Evolutionary conservation across 2,797 vertebrate species (phyloP).

Genomic region (Coregonus suidteri): DNA sequence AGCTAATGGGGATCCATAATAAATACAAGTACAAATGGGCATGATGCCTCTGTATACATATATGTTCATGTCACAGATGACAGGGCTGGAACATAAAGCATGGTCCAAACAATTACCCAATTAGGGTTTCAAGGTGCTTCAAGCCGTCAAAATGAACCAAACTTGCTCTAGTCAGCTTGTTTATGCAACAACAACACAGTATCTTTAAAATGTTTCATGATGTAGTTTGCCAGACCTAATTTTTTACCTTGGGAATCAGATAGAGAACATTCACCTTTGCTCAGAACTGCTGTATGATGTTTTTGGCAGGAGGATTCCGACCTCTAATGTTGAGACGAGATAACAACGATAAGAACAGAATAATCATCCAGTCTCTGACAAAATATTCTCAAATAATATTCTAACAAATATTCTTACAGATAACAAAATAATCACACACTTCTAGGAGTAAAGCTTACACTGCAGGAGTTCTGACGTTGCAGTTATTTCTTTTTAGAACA

Average conservation of each 20-base stretch:
- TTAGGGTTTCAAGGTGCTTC: no score
- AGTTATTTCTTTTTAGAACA: constrained; percentile 13
- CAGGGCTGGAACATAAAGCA: no score
- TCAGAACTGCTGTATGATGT: neutral
- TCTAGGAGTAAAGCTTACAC: neutral
- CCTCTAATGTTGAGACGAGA: neutral
- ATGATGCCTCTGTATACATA: no score
- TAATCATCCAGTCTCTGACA: neutral
- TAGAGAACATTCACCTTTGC: neutral
- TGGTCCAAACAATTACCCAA: no score
- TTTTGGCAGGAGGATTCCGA: neutral
- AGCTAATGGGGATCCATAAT: no score
- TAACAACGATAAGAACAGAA: neutral
- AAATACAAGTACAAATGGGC: no score
- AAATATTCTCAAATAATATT: neutral
- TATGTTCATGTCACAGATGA: no score
- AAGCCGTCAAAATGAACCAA: no score
- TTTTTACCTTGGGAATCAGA: neutral
- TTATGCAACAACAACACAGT: neutral
- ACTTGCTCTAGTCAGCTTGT: no score
- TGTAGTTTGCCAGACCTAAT: neutral
- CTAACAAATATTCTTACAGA: neutral
- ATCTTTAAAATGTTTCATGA: neutral
- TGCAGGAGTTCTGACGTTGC: neutral
- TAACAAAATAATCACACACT: neutral